These are phyloP conservation scores for Galendromus occidentalis DNA, from an alignment of 1,140 invertebrate species.

Conservation along the genomic window DNA sequence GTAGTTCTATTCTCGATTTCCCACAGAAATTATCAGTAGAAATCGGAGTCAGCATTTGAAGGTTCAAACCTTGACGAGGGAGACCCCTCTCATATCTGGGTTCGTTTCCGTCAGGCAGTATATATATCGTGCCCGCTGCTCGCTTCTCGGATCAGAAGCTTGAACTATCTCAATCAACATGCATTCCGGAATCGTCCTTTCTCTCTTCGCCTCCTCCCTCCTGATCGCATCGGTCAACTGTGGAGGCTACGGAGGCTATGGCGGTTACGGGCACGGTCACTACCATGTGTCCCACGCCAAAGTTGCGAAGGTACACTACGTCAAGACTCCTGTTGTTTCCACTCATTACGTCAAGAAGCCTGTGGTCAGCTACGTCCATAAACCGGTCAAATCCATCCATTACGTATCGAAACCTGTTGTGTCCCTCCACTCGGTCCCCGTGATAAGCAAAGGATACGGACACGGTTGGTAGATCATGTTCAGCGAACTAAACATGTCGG, in stretches of 20 bases:
- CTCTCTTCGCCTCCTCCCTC: no score
- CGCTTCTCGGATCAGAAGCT: no score
- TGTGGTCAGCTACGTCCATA: not conserved
- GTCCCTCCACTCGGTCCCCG: not conserved
- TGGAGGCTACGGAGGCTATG: not conserved
- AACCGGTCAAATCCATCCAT: slow-evolving; percentile 2
- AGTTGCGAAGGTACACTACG: not conserved
- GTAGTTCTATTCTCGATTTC: no score
- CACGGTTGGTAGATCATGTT: not conserved
- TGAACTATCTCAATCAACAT: no score
- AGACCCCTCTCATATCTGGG: no score
- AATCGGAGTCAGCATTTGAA: no score
- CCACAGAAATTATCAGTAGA: no score
- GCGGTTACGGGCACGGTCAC: not conserved
- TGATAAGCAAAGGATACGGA: not conserved
- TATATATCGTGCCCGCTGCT: no score
- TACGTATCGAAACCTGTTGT: not conserved
- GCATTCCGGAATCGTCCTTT: no score
- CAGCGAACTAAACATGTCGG: not conserved
- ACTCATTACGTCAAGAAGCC: slow-evolving; percentile 6
- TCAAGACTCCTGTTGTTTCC: not conserved
- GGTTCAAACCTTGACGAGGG: no score
- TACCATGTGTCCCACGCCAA: not conserved
- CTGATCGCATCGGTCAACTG: not conserved
- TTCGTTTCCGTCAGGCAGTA: no score